phyloP scores from a whole-genome alignment of 2,113 vertebrate genomes.

The Vulpes vulpes region DNA sequence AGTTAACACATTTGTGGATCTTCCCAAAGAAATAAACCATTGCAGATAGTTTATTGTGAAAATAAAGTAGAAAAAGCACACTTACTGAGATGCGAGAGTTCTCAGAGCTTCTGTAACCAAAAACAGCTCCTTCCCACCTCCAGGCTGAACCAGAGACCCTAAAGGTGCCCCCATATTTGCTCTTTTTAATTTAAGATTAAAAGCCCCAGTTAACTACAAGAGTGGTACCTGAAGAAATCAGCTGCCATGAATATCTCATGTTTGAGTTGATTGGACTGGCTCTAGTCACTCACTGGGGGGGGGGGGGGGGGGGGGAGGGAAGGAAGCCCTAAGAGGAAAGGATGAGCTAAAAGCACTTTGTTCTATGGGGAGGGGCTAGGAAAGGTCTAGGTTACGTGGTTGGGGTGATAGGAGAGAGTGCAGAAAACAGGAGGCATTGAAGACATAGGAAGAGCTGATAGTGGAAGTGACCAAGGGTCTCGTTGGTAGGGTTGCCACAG shows the following conservation, averaged over 20 bases:
- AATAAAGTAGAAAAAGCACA: background rate
- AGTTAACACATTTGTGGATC: background rate
- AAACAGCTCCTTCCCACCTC: background rate
- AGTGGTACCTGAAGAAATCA: background rate
- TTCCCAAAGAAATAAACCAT: background rate
- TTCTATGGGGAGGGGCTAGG: background rate
- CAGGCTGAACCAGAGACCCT: background rate
- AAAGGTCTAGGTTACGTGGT: background rate
- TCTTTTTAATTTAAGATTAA: background rate
- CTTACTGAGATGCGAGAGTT: background rate
- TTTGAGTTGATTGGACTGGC: background rate
- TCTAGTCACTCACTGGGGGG: background rate
- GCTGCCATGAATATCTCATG: background rate
- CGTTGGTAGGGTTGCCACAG: background rate
- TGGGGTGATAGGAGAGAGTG: background rate
- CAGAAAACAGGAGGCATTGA: background rate
- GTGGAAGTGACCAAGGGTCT: background rate
- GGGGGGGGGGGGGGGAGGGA: too few relatives aligned
- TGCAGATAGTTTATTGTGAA: background rate
- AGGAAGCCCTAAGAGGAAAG: background rate
- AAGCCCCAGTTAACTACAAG: background rate
- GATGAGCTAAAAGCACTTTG: background rate
- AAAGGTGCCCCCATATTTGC: background rate
- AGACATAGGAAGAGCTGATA: background rate
- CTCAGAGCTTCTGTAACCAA: background rate